Evolutionary conservation across 1,140 invertebrate species (phyloP).

Genomic region (Drosophila mayri): DNA sequence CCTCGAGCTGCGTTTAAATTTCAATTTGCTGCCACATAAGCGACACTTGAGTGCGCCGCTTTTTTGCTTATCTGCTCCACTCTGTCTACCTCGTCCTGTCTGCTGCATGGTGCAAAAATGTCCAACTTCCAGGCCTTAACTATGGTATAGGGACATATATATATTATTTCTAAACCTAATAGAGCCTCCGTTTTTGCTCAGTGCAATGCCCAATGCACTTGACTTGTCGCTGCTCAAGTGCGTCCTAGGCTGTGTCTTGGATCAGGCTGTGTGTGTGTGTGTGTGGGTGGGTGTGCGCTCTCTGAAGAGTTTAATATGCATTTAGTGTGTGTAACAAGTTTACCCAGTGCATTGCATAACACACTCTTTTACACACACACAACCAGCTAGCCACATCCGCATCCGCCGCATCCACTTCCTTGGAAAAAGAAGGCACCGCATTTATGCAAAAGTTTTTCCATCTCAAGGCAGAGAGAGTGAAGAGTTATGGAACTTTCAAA

Average conservation of each 20-base stretch:
- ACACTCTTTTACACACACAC: conserved; percentile 2
- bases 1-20: conserved; percentile 79
- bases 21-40: conserved; percentile 82
- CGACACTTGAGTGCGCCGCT: conserved; percentile 72
- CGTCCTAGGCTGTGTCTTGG: conserved; percentile 9
- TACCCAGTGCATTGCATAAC: conserved; percentile 68
- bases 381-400: conserved; percentile 20
- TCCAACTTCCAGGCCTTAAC: background rate
- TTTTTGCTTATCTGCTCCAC: conserved; percentile 49
- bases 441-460: conserved; percentile 39
- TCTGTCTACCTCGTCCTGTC: conserved; percentile 13
- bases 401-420: conserved; percentile 10
- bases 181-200: background rate
- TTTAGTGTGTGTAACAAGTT: conserved; percentile 80
- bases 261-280: background rate
- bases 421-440: conserved; percentile 16
- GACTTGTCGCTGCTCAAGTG: conserved; percentile 71
- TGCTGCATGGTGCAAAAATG: conserved; percentile 10
- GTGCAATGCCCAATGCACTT: conserved; percentile 64
- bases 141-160: background rate
- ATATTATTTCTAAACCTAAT: background rate
- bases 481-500: conserved; percentile 8
- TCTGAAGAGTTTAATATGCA: conserved; percentile 81
- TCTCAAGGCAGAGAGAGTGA: background rate
- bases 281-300: conserved; percentile 9